A percentile compares a stretch with the other conserved stretches of the same genome.
phyloP scores from a whole-genome alignment of 2,113 vertebrate species.

The Lagenorhynchus albirostris region DNA sequence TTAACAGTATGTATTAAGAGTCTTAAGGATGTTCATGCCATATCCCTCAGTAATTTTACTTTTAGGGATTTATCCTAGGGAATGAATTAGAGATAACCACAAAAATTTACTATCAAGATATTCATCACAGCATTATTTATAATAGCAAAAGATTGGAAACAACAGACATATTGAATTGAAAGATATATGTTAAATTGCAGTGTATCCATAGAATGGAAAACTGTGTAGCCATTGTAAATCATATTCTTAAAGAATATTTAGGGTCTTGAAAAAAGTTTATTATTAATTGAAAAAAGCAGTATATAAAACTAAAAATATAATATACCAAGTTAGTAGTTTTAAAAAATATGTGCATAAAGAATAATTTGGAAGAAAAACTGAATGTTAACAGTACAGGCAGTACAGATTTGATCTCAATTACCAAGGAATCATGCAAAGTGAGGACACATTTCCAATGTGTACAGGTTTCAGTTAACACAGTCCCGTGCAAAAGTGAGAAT shows the following conservation, averaged over 20 bases:
- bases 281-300: neutral
- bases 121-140: neutral
- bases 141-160: constrained; percentile 10
- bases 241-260: constrained; percentile 4
- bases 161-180: neutral
- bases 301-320: neutral
- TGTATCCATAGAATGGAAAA: neutral
- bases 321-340: neutral
- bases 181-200: neutral
- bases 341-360: neutral
- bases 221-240: neutral
- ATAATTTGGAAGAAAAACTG: neutral
- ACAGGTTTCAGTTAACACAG: neutral
- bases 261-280: neutral
- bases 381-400: neutral
- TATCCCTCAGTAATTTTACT: constrained; percentile 36
- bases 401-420: neutral
- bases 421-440: neutral
- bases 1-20: neutral
- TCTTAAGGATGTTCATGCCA: neutral
- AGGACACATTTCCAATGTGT: neutral
- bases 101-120: neutral
- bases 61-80: constrained; percentile 10
- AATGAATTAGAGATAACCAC: neutral
- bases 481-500: neutral